Conservation (phyloP, 2,888 invertebrate species). For the Cordilura impudica region DNA sequence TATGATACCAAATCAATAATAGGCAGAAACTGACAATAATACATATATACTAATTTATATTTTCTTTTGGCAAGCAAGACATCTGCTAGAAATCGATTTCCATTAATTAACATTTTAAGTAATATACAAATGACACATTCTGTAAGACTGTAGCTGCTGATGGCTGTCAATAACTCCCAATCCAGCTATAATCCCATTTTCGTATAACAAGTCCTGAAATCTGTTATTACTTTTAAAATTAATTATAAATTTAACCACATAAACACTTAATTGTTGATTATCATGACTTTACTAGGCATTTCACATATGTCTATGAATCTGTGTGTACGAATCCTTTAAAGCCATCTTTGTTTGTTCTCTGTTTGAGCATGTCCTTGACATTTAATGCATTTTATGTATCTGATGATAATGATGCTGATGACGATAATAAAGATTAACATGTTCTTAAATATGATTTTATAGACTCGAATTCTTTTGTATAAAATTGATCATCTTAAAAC, state of each 20-base stretch:
- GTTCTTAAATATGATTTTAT: slow-evolving; percentile 30
- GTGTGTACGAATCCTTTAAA: slow-evolving; percentile 1
- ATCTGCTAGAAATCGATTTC: too few species aligned
- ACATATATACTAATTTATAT: too few species aligned
- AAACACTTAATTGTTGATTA: background rate
- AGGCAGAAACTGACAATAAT: too few species aligned
- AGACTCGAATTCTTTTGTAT: slow-evolving; percentile 15
- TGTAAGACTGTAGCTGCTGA: too few species aligned
- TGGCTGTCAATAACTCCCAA: too few species aligned
- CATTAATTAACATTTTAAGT: too few species aligned
- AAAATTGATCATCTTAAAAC: slow-evolving; percentile 14
- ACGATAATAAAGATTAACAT: slow-evolving; percentile 35
- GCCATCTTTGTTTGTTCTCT: slow-evolving; percentile 23
- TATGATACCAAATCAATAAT: too few species aligned
- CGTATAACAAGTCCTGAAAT: too few species aligned
- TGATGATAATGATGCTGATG: slow-evolving; percentile 21
- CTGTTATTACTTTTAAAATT: background rate
- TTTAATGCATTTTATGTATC: slow-evolving; percentile 35
- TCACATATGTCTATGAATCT: background rate
- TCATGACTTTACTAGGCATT: background rate
- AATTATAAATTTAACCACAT: background rate
- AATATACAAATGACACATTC: too few species aligned
- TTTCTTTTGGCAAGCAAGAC: too few species aligned
- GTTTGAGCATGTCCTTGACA: slow-evolving; percentile 36
- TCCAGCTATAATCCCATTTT: too few species aligned